Evolutionary conservation across 2,888 invertebrate species (phyloP).

Genomic region (Caenorhabditis drosophilae): DNA sequence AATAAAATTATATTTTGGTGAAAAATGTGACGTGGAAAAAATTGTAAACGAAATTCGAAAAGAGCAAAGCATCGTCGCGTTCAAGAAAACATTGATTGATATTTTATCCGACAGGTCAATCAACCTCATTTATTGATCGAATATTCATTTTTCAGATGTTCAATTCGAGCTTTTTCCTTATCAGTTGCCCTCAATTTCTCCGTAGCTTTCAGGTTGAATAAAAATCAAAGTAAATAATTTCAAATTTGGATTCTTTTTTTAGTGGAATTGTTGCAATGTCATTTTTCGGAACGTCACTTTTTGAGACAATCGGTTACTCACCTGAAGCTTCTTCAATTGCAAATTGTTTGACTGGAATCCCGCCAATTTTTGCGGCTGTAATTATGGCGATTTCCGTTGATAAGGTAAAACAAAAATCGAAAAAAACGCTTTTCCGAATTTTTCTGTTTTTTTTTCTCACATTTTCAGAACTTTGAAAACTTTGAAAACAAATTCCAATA

Average conservation of each 20-base stretch:
- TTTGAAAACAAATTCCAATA: not conserved
- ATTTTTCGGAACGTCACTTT: constrained; percentile 61
- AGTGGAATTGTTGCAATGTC: constrained; percentile 60
- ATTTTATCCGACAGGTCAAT: constrained; percentile 18
- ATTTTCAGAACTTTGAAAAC: constrained; percentile 3
- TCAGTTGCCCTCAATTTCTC: constrained; percentile 51
- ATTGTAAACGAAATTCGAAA: constrained; percentile 20
- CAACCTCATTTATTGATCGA: too few species aligned
- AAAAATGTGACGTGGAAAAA: constrained; percentile 11
- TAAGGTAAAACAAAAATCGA: constrained; percentile 25
- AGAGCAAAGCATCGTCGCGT: not conserved
- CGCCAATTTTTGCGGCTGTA: constrained; percentile 53
- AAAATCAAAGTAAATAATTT: not conserved
- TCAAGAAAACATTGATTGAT: constrained; percentile 11
- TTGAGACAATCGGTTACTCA: constrained; percentile 54
- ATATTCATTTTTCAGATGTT: too few species aligned
- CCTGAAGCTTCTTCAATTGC: constrained; percentile 49
- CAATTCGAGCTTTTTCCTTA: constrained; percentile 29
- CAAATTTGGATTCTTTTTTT: constrained; percentile 11
- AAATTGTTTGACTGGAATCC: constrained; percentile 52
- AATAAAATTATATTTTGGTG: constrained; percentile 27
- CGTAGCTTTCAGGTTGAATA: constrained; percentile 42
- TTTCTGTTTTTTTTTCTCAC: not conserved
- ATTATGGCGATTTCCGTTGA: constrained; percentile 51
- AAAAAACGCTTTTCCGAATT: not conserved